Base-by-base conservation (phyloP, 2,888 invertebrate genomes). In the Amblyjoppa proteus region DNA sequence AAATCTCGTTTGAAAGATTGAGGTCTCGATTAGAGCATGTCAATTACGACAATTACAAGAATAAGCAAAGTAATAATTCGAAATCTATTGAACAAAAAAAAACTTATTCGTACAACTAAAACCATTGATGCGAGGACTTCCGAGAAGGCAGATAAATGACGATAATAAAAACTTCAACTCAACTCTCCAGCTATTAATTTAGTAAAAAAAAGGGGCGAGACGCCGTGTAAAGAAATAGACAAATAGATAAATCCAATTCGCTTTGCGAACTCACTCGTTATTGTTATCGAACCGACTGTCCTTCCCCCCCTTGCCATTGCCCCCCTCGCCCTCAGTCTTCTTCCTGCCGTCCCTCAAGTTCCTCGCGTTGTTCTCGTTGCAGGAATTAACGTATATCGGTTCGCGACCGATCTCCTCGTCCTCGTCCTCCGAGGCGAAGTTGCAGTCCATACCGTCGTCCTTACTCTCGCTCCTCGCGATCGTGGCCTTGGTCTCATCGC, bases 391-490 rank as follows among this genome's bases (percentile, higher is more conserved):
- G 80, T 94, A 94, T 77, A 94, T 92, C 20, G 94, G 93, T 73
- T 94, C 93, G 56, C 85, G 87, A 16, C 88, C 85, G 41, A 77
- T 87, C 41, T 77, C 78, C 85, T 89, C 87, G 38, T 90, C 91
- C 31, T 93, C 92, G 53, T 93, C 93, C 53, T 93, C 93, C 13
- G 93, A 93, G 3, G 88, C 90, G 53, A 92, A 93, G 78, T 93
- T 93, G 73, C 93, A 94, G 75, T 93, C 93, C 92, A 94, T 91
- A 9, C 93, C 94, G 68, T 93, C 93, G 84, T 94, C 94, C 64
- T 93, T 93, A 84, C 93, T 93, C 51, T 93, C 92, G 4, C 91
- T 91, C 31, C 93, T 89, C 11, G 90, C 82, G 31, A 93, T 93
- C 51, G 76, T 81, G 0, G 75, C 75, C 68, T 77, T 69, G 28